Base-by-base conservation (phyloP, 2,797 vertebrate species). In the Myotis vivesi region DNA sequence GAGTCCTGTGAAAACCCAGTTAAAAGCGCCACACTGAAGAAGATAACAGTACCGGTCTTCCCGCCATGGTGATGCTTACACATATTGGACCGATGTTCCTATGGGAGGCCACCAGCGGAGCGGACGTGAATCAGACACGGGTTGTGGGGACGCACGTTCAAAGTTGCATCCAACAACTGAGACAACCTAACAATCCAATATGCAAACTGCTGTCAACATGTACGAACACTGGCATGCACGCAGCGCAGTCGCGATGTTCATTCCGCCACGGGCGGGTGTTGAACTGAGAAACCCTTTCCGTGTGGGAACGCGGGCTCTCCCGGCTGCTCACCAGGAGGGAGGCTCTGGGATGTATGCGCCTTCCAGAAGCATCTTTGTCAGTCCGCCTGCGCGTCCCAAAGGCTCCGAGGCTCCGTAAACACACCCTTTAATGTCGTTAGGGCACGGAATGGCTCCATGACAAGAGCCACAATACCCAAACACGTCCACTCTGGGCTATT, bases 281-380 rank as follows among this genome's bases (percentile, higher is more conserved):
- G 30, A 19, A 5, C 36, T 8, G n/a, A 13, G 41, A 46, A 36
- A 28, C 5, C 8, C 82, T 64, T 13, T 11, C 15, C 4, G 0
- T 1, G 13, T 2, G 59, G 73, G 2, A 0, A 4, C 8, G 0
- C 0, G 0, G 1, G 0, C 10, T 57, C 7, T 4, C 22, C 16
- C 8, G 11, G 49, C 36, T 11, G 17, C 9, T 28, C 15, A 0
- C 64, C 0, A 1, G 0, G 36, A 36, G 22, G 0, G 1, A 30
- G 46, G 3, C 2, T 11, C 23, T 2, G 6, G 53, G 5, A 25
- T 1, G 1, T 7, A 0, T 5, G 51, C 20, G 13, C 22, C 36
- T 2, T 1, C 2, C 3, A 22, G 23, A 23, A 68, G 46, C n/a
- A 12, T 4, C 69, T 69, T 0, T 33, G 15, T 22, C 30, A 33